These are phyloP conservation scores for Reinhardtius hippoglossoides DNA, from an alignment of 2,113 vertebrate genomes.

Conservation along the genomic window DNA sequence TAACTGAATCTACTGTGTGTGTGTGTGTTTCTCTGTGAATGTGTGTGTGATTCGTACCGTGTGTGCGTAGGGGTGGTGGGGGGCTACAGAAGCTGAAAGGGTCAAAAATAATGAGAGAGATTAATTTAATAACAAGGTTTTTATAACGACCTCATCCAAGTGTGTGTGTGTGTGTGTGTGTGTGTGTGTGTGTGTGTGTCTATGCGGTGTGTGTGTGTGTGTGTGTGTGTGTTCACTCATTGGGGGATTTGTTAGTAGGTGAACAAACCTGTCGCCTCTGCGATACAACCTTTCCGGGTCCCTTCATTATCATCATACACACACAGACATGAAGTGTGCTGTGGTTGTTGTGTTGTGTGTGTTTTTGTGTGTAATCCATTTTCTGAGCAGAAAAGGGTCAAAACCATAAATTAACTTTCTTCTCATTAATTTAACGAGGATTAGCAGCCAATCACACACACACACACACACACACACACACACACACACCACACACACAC, in stretches of 20 bases:
- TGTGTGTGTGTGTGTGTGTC: constrained; percentile 30
- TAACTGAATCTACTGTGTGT: constrained; percentile 6
- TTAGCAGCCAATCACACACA: constrained; percentile 42
- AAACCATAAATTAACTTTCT: constrained; percentile 98
- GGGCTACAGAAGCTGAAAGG: constrained; percentile 3
- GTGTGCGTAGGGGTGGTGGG: constrained; percentile 3
- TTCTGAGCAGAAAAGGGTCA: constrained; percentile 91
- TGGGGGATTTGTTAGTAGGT: too few species aligned
- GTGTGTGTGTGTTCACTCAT: constrained; percentile 38
- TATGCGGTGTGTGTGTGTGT: constrained; percentile 33
- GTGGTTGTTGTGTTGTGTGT: neutral
- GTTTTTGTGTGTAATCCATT: constrained; percentile 25
- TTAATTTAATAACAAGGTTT: constrained; percentile 55
- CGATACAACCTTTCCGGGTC: too few species aligned
- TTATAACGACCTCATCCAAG: constrained; percentile 22
- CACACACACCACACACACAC: constrained; percentile 19
- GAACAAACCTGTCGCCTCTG: constrained; percentile 16
- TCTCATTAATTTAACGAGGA: constrained; percentile 64
- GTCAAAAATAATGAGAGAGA: constrained; percentile 46
- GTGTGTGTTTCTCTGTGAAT: too few species aligned
- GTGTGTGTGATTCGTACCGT: neutral
- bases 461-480: constrained; percentile 21
- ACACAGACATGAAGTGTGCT: neutral
- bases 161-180: constrained; percentile 26
- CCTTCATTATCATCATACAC: constrained; percentile 27